Percentiles rank a stretch among this genome's conserved stretches.
These are phyloP conservation scores for Coccyzus lansbergi DNA, from an alignment of 2,797 vertebrate genomes.

Conservation along the genomic window DNA sequence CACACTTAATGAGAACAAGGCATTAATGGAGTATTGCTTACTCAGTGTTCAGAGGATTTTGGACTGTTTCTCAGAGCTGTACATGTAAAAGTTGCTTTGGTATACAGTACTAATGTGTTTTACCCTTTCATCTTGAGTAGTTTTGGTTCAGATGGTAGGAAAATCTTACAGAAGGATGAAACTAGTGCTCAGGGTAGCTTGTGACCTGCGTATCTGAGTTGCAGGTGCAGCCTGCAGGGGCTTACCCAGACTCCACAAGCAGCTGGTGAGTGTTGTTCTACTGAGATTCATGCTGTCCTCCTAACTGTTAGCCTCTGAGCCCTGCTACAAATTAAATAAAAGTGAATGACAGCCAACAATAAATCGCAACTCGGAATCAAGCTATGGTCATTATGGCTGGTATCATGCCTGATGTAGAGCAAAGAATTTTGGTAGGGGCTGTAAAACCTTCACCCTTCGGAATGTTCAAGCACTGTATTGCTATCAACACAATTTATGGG, in stretches of 20 bases:
- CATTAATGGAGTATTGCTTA: not conserved
- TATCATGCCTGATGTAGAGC: not conserved
- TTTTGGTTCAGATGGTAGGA: not conserved
- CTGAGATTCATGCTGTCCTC: not conserved
- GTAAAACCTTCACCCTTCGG: not conserved
- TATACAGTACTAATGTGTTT: not conserved
- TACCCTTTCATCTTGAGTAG: not conserved
- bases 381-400: not conserved
- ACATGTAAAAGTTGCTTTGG: not conserved
- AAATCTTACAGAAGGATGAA: not conserved
- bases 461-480: not conserved
- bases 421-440: conserved; percentile 5
- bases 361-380: not conserved
- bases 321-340: conserved; percentile 9
- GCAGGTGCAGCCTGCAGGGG: not conserved
- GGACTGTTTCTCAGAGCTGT: not conserved
- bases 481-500: not conserved
- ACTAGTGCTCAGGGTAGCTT: not conserved
- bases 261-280: not conserved
- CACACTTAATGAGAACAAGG: not conserved
- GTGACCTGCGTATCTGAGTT: not conserved
- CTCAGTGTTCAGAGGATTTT: not conserved
- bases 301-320: not conserved
- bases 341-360: not conserved
- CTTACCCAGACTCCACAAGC: not conserved